Percentiles rank a stretch among this genome's conserved stretches.
Evolutionary conservation across 2,888 invertebrate genomes (phyloP).

Genomic region (Pemphredon lugubris): DNA sequence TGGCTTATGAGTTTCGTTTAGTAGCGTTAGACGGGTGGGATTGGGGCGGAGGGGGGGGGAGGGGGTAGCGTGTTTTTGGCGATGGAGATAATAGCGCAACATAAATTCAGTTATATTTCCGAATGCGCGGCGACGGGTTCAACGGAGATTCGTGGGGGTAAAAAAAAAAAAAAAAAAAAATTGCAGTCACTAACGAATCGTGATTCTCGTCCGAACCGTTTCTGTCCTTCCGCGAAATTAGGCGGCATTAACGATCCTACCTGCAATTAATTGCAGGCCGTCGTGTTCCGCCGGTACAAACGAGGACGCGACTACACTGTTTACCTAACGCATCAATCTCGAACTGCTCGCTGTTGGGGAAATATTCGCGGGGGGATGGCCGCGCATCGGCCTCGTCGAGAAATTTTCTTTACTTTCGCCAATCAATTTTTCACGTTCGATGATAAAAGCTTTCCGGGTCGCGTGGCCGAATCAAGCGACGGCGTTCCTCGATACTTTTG

Average conservation of each 20-base stretch:
- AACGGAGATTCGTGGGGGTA: conserved; percentile 20
- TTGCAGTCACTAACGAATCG: conserved; percentile 65
- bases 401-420: conserved; percentile 19
- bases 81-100: conserved; percentile 55
- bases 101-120: conserved; percentile 55
- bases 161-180: no score
- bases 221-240: conserved; percentile 70
- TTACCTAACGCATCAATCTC: conserved; percentile 70
- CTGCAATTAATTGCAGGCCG: conserved; percentile 70
- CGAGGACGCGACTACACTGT: conserved; percentile 69
- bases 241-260: conserved; percentile 69
- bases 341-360: conserved; percentile 50
- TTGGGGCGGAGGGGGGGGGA: not conserved
- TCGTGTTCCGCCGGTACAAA: conserved; percentile 68
- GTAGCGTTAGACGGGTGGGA: no score
- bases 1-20: not conserved
- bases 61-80: conserved; percentile 16
- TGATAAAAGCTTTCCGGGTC: not conserved
- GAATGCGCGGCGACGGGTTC: conserved; percentile 55
- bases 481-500: no score
- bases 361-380: conserved; percentile 57
- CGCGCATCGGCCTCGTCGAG: conserved; percentile 11
- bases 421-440: conserved; percentile 16
- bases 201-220: conserved; percentile 63
- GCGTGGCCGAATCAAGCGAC: no score